phyloP scores from a whole-genome alignment of 2,888 invertebrate species.

The Latrodectus hesperus region DNA sequence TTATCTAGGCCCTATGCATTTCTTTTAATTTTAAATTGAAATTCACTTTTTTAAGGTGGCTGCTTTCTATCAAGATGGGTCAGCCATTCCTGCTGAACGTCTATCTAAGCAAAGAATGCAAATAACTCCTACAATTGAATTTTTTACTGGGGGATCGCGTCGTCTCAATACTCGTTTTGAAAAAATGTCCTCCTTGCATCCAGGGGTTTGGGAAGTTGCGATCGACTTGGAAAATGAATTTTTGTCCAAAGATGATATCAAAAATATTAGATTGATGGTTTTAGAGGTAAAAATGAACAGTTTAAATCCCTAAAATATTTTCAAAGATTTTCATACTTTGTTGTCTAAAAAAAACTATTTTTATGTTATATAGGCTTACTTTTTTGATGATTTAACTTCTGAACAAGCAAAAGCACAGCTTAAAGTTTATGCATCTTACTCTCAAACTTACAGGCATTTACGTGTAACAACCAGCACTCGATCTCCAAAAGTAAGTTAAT shows the following conservation, averaged over 20 bases:
- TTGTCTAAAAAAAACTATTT: too few species aligned
- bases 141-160: constrained; percentile 74
- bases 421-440: constrained; percentile 85
- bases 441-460: constrained; percentile 87
- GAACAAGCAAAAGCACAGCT: constrained; percentile 82
- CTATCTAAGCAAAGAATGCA: constrained; percentile 82
- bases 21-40: background rate
- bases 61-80: constrained; percentile 93
- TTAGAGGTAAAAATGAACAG: constrained; percentile 57
- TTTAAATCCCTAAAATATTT: too few species aligned
- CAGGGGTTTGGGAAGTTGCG: constrained; percentile 88
- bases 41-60: constrained; percentile 80
- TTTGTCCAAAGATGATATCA: constrained; percentile 69
- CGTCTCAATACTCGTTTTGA: constrained; percentile 80
- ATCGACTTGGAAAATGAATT: constrained; percentile 83
- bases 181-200: constrained; percentile 81
- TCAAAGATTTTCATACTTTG: too few species aligned
- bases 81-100: constrained; percentile 82
- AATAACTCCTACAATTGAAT: constrained; percentile 81
- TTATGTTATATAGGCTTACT: constrained; percentile 77
- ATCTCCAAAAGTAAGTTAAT: constrained; percentile 80
- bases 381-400: constrained; percentile 81
- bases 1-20: too few species aligned
- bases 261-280: constrained; percentile 66
- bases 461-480: constrained; percentile 90